phyloP scores from a whole-genome alignment of 1,140 invertebrate genomes.

The Trachymyrmex septentrionalis region DNA sequence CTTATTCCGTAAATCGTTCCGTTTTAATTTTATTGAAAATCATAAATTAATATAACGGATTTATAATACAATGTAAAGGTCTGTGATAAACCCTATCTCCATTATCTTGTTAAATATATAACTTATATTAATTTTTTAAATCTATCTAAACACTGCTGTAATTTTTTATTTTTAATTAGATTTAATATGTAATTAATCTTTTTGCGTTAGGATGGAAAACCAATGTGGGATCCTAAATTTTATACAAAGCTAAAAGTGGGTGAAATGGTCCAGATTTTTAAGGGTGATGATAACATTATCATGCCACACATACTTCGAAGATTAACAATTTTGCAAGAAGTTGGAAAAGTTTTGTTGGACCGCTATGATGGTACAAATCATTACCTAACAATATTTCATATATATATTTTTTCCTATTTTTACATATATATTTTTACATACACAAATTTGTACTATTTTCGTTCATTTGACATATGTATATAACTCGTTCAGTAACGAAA shows the following conservation, averaged over 20 bases:
- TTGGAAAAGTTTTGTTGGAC: slow-evolving; percentile 90
- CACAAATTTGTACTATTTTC: background rate
- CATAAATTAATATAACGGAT: no score
- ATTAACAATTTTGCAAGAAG: slow-evolving; percentile 92
- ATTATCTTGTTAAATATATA: background rate
- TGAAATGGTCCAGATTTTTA: slow-evolving; percentile 91
- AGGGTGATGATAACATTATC: slow-evolving; percentile 89
- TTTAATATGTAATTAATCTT: slow-evolving; percentile 21
- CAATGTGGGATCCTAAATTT: slow-evolving; percentile 92
- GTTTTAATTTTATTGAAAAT: background rate
- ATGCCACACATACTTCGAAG: slow-evolving; percentile 93
- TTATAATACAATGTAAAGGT: no score
- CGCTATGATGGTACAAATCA: slow-evolving; percentile 91
- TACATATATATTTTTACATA: background rate
- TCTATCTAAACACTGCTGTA: background rate
- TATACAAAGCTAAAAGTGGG: slow-evolving; percentile 91
- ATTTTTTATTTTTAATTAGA: background rate
- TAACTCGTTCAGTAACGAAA: no score
- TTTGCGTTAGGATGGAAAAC: slow-evolving; percentile 89
- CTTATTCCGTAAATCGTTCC: no score
- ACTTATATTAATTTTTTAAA: background rate
- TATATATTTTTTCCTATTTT: background rate
- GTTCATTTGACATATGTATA: background rate
- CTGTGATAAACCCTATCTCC: background rate
- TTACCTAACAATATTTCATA: background rate